Percentiles rank a stretch among this genome's conserved stretches.
Conservation (phyloP, 1,140 invertebrate species). For the Lordiphosa clarofinis region DNA sequence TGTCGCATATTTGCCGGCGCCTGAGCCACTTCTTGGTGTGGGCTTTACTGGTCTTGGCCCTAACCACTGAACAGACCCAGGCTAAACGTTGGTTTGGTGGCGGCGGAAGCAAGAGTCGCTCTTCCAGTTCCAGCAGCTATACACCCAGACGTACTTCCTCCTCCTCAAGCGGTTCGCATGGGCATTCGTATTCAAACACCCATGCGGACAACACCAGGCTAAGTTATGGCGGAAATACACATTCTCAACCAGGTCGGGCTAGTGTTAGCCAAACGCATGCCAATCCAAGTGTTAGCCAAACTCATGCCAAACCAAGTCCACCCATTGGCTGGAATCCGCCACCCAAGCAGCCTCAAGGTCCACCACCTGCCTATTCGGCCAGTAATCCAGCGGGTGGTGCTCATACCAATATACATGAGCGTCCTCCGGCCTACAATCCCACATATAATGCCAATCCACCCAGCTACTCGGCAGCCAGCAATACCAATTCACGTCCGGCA, state of each 20-base stretch:
- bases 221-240: constrained; percentile 40
- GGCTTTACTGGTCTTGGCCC: constrained; percentile 36
- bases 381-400: constrained; percentile 60
- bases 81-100: constrained; percentile 49
- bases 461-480: constrained; percentile 47
- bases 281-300: constrained; percentile 15
- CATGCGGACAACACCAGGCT: constrained; percentile 43
- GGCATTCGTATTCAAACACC: constrained; percentile 8
- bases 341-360: constrained; percentile 48
- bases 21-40: constrained; percentile 27
- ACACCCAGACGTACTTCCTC: constrained; percentile 30
- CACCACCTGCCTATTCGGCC: constrained; percentile 66
- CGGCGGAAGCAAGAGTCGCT: constrained; percentile 45
- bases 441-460: constrained; percentile 49
- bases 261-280: no score
- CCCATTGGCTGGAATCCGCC: constrained; percentile 74
- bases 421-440: constrained; percentile 68
- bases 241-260: constrained; percentile 24
- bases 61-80: constrained; percentile 37
- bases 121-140: constrained; percentile 28
- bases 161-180: constrained; percentile 3
- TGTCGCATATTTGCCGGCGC: constrained; percentile 33
- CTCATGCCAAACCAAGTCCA: constrained; percentile 25
- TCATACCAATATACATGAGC: constrained; percentile 65
- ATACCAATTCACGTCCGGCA: constrained; percentile 24